Conservation (phyloP, 2,888 invertebrate species). For the Eupeodes luniger region DNA sequence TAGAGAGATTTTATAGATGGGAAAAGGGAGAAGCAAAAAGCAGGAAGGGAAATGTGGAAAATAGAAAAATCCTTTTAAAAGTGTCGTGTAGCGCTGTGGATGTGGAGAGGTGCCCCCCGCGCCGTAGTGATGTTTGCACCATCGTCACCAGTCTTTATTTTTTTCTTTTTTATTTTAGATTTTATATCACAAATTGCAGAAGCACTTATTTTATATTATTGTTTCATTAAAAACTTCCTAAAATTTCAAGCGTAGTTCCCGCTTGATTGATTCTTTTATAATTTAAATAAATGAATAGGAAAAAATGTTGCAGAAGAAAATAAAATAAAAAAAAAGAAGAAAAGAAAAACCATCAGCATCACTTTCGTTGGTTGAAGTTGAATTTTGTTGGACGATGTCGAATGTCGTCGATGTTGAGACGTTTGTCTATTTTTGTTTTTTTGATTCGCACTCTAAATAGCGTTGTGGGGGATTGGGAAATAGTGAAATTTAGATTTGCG, state of each 20-base stretch:
- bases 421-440: constrained; percentile 55
- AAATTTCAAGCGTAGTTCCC: constrained; percentile 1
- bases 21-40: constrained; percentile 8
- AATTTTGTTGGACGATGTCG: constrained; percentile 1
- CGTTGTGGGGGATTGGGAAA: neutral
- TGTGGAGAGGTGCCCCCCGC: neutral
- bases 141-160: constrained; percentile 32
- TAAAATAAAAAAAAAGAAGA: neutral
- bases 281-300: constrained; percentile 12
- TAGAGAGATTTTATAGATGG: neutral
- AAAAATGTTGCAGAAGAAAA: constrained; percentile 19
- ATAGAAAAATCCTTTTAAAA: constrained; percentile 37
- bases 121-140: constrained; percentile 29
- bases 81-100: neutral
- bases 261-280: constrained; percentile 10
- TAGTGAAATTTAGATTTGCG: neutral
- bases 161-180: neutral
- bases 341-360: constrained; percentile 48
- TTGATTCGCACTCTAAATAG: constrained; percentile 9
- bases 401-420: neutral
- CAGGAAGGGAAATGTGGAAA: neutral
- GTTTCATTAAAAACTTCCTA: neutral
- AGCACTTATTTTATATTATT: neutral
- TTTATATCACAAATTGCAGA: neutral
- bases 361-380: neutral